Evolutionary conservation across 2,797 vertebrate genomes (phyloP), one percentile per base, ranked within the genome.

Genomic region (Apodemus agrarius): DNA sequence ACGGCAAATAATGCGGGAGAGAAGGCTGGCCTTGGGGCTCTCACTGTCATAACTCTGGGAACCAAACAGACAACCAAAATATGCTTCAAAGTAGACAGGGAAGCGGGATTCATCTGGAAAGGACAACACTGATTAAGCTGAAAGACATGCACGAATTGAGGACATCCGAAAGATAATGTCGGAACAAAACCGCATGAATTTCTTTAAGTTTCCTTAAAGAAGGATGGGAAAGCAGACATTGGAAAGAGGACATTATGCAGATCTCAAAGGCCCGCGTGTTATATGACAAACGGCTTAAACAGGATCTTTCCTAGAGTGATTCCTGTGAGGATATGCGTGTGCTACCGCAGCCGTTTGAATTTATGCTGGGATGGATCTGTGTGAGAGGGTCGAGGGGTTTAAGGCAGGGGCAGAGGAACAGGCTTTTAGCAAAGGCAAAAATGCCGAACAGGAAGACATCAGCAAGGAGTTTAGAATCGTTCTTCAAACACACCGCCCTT

Each of bases 171-270:
- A 94, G 3, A 16, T 8, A 91, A 82, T 61, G 49, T 59, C 6
- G 16, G 4, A 83, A 86, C 12, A 91, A 52, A 84, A 29, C 14
- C 17, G 22, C 10, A 29, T 31, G 17, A 34, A 26, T 65, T 83
- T 96, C 22, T 83, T 96, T 17, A 76, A 87, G 22, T 7, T 37
- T 72, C 61, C 88, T 93, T 96, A 31, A 87, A 13, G 24, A 59
- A 9, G 22, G 1, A 29, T 75, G 16, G 24, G 13, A 46, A 94
- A 90, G 65, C 65, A 57, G 40, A 59, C 9, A 87, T 81, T 76
- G 54, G 59, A 79, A 90, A 90, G 14, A 49, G 21, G 69, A 59
- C 14, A 46, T 37, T 37, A 6, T 89, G 63, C 65, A 61, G 3
- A 43, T 37, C 22, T 82, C 61, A 72, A 76, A 2, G 59, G 1